These are phyloP conservation scores for Tenualosa thibaudeaui DNA, from an alignment of 2,797 vertebrate genomes.

Conservation along the genomic window DNA sequence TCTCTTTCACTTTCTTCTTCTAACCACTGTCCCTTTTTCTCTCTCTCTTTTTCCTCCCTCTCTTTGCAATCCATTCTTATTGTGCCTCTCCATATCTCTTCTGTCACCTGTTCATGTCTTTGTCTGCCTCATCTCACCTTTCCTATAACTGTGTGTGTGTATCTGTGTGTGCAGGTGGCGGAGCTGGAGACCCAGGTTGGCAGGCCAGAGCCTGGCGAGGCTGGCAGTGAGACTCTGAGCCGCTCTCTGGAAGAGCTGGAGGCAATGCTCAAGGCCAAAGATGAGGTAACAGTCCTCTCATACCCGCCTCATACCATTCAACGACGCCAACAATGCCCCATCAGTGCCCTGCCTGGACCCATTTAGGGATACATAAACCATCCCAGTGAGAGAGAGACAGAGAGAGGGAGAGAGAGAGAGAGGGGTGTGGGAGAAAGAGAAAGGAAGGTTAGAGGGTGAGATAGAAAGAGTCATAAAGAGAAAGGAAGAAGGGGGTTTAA, in stretches of 20 bases:
- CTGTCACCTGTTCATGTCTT: background rate
- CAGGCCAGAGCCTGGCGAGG: constrained; percentile 64
- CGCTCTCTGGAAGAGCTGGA: constrained; percentile 85
- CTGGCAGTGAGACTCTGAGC: constrained; percentile 75
- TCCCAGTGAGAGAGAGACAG: background rate
- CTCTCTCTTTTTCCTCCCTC: background rate
- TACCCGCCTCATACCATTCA: no score
- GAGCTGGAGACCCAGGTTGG: constrained; percentile 86
- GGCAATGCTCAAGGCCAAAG: constrained; percentile 83
- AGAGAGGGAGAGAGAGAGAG: background rate
- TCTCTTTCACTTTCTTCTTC: background rate
- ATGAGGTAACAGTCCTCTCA: no score
- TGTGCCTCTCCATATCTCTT: background rate
- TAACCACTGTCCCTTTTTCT: background rate
- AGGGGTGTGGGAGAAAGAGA: background rate
- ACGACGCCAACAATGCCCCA: background rate
- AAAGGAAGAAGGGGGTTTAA: background rate
- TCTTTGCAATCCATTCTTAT: background rate
- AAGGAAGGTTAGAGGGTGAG: background rate
- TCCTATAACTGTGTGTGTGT: background rate
- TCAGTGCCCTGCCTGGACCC: background rate
- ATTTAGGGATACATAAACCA: background rate
- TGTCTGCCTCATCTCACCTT: no score
- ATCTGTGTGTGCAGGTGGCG: constrained; percentile 78
- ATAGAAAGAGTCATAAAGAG: background rate